A percentile compares a stretch with the other conserved stretches of the same genome.
Evolutionary conservation across 2,113 vertebrate genomes (phyloP).

Genomic region (Anguilla rostrata): DNA sequence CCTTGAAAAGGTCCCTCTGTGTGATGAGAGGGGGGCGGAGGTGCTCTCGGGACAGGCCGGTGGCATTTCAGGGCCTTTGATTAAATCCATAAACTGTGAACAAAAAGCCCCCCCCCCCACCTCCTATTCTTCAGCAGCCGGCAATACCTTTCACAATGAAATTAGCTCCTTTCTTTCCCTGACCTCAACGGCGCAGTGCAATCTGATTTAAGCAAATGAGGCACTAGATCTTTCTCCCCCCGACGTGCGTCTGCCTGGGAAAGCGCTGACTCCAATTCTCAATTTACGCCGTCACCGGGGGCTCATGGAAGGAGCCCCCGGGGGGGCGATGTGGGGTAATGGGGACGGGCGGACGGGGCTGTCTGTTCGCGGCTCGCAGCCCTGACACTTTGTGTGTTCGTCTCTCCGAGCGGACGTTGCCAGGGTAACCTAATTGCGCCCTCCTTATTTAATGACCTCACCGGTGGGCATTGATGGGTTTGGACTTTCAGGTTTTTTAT

Average conservation of each 20-base stretch:
- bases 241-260: slow-evolving; percentile 15
- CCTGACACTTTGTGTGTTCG: slow-evolving; percentile 53
- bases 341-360: slow-evolving; percentile 50
- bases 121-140: slow-evolving; percentile 31
- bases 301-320: slow-evolving; percentile 39
- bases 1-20: slow-evolving; percentile 30
- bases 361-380: slow-evolving; percentile 52
- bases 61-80: slow-evolving; percentile 41
- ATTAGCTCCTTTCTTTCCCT: slow-evolving; percentile 38
- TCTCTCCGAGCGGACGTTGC: slow-evolving; percentile 45
- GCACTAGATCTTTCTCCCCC: slow-evolving; percentile 33
- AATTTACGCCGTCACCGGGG: slow-evolving; percentile 41
- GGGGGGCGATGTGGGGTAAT: slow-evolving; percentile 47
- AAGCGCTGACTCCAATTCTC: slow-evolving; percentile 42
- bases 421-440: slow-evolving; percentile 57
- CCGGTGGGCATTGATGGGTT: slow-evolving; percentile 40
- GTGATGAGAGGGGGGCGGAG: slow-evolving; percentile 2
- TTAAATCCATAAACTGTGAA: slow-evolving; percentile 40
- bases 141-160: slow-evolving; percentile 47
- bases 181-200: slow-evolving; percentile 43
- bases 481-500: slow-evolving; percentile 37
- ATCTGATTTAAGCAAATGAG: slow-evolving; percentile 50
- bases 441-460: slow-evolving; percentile 54
- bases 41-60: slow-evolving; percentile 26
- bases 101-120: neutral